Evolutionary conservation across 2,113 vertebrate species (phyloP).

Genomic region (Dipodomys spectabilis): DNA sequence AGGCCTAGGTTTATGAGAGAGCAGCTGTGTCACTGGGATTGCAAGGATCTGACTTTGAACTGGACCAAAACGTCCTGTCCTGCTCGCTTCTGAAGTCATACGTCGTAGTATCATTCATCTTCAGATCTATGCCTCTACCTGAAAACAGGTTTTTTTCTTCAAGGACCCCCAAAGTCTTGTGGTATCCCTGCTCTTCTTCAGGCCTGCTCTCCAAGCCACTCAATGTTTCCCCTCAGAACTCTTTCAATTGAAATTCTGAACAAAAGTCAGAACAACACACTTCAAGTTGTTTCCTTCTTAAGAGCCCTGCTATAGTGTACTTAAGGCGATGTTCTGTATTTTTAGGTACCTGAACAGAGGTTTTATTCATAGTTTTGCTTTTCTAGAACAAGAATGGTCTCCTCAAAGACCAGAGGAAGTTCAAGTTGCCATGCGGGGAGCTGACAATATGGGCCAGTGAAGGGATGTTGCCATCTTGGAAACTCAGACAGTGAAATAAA

Average conservation of each 20-base stretch:
- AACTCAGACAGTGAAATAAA: neutral
- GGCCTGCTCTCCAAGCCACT: neutral
- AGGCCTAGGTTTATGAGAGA: neutral
- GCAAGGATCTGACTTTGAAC: neutral
- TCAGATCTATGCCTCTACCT: neutral
- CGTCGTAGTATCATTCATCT: neutral
- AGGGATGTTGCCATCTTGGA: neutral
- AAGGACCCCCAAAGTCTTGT: neutral
- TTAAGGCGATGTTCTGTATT: neutral
- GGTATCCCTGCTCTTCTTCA: neutral
- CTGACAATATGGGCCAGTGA: neutral
- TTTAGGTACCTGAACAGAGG: neutral
- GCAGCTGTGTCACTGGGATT: neutral
- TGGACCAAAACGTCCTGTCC: neutral
- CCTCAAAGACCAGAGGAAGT: neutral
- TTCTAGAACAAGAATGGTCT: neutral
- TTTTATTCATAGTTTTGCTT: neutral
- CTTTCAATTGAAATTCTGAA: neutral
- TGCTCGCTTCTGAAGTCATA: neutral
- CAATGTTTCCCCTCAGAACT: neutral
- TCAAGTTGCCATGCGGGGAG: neutral
- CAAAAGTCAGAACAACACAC: neutral
- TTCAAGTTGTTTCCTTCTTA: neutral
- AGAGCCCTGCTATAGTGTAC: neutral
- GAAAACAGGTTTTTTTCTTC: neutral